Conservation (phyloP, 2,113 vertebrate species). For the Pionites leucogaster region DNA sequence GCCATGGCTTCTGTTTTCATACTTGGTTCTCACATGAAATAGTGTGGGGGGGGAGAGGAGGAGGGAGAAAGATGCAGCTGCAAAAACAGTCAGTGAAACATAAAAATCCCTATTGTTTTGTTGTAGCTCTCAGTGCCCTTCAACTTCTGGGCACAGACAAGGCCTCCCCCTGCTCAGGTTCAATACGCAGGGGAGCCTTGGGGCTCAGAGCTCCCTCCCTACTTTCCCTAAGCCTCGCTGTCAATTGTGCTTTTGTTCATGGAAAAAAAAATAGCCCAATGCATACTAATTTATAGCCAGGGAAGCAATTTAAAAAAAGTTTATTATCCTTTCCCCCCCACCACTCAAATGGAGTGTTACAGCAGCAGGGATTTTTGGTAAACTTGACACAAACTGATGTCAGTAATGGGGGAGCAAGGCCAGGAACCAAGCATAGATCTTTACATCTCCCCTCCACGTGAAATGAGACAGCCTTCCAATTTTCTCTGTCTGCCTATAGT, state of each 20-base stretch:
- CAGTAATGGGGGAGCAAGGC: not conserved
- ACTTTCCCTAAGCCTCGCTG: not conserved
- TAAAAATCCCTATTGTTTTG: slow-evolving; percentile 55
- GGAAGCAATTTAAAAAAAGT: slow-evolving; percentile 50
- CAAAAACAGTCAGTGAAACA: slow-evolving; percentile 58
- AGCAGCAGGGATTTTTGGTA: slow-evolving; percentile 41
- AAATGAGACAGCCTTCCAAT: not conserved
- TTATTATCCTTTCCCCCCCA: slow-evolving; percentile 20
- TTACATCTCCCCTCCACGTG: not conserved
- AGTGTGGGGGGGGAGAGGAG: not conserved
- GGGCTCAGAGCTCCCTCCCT: slow-evolving; percentile 26
- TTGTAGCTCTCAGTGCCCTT: slow-evolving; percentile 14
- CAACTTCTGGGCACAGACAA: slow-evolving; percentile 49
- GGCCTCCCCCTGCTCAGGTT: slow-evolving; percentile 49
- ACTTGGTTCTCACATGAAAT: slow-evolving; percentile 44
- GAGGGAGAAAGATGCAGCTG: slow-evolving; percentile 51
- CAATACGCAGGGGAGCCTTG: slow-evolving; percentile 26
- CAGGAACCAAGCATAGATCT: not conserved
- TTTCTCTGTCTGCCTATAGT: not conserved
- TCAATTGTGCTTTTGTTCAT: slow-evolving; percentile 55
- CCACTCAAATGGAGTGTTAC: slow-evolving; percentile 4
- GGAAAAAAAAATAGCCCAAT: not conserved
- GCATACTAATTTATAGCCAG: slow-evolving; percentile 53
- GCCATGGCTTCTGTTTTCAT: slow-evolving; percentile 13
- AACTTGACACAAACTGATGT: slow-evolving; percentile 10